Percentiles rank a stretch among this genome's conserved stretches.
These are phyloP conservation scores for Drosophila birchii DNA, from an alignment of 2,888 invertebrate genomes.

Conservation along the genomic window DNA sequence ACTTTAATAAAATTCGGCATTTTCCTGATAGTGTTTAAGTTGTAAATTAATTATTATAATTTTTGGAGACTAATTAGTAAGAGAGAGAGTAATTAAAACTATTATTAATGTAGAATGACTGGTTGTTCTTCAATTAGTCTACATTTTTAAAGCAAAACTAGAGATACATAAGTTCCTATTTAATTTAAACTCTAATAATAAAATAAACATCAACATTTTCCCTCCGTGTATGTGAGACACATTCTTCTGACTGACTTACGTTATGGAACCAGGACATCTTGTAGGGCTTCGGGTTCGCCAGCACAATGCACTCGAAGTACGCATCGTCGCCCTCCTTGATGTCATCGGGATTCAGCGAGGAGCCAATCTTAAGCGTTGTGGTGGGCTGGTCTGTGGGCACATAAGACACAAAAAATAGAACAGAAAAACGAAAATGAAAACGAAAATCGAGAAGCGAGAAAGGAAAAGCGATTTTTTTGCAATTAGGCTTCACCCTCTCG, in stretches of 20 bases:
- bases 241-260: constrained; percentile 87
- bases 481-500: constrained; percentile 54
- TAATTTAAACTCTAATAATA: neutral
- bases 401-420: constrained; percentile 57
- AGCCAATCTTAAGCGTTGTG: constrained; percentile 92
- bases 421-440: constrained; percentile 10
- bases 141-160: no score
- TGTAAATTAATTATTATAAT: neutral
- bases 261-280: constrained; percentile 95
- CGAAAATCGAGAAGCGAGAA: constrained; percentile 7
- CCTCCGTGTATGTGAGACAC: neutral
- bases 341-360: constrained; percentile 92
- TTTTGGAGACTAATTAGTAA: no score
- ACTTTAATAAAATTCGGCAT: neutral
- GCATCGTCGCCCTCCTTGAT: constrained; percentile 96
- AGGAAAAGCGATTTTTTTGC: constrained; percentile 34
- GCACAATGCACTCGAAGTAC: constrained; percentile 94
- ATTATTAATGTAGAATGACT: no score
- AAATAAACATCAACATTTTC: neutral
- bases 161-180: no score
- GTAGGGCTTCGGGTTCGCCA: constrained; percentile 93
- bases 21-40: no score
- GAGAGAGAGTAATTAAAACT: neutral
- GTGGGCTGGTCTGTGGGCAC: constrained; percentile 90
- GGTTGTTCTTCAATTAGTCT: no score